These are phyloP conservation scores for Pyralis farinalis DNA, from an alignment of 2,888 invertebrate species.

Conservation along the genomic window DNA sequence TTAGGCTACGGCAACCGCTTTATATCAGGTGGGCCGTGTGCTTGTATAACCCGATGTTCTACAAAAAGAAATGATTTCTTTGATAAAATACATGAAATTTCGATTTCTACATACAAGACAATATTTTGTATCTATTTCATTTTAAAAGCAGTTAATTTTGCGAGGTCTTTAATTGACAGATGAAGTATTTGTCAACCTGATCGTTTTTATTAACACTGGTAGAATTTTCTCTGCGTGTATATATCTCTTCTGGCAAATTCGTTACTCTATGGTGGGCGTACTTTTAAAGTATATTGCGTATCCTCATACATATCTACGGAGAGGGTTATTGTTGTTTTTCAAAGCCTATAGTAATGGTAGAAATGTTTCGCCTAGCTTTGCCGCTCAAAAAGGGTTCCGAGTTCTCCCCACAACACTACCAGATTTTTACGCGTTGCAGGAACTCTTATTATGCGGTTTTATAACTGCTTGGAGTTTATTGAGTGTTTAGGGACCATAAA, in stretches of 20 bases:
- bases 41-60: no score
- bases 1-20: no score
- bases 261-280: slow-evolving; percentile 40
- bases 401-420: slow-evolving; percentile 46
- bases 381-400: slow-evolving; percentile 54
- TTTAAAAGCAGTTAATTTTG: no score
- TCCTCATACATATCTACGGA: slow-evolving; percentile 60
- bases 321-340: slow-evolving; percentile 76
- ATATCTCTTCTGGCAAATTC: background rate
- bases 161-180: no score
- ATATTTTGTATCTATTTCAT: no score
- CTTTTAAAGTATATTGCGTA: slow-evolving; percentile 73
- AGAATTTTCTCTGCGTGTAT: no score
- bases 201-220: no score
- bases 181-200: no score
- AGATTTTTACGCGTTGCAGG: slow-evolving; percentile 57
- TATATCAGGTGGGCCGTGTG: no score
- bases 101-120: no score
- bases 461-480: slow-evolving; percentile 58
- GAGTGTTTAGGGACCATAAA: slow-evolving; percentile 72
- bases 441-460: slow-evolving; percentile 49
- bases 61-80: no score
- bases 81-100: no score
- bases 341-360: slow-evolving; percentile 51
- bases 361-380: slow-evolving; percentile 36